Conservation (phyloP, 2,888 invertebrate genomes). For the Odontothrips loti region DNA sequence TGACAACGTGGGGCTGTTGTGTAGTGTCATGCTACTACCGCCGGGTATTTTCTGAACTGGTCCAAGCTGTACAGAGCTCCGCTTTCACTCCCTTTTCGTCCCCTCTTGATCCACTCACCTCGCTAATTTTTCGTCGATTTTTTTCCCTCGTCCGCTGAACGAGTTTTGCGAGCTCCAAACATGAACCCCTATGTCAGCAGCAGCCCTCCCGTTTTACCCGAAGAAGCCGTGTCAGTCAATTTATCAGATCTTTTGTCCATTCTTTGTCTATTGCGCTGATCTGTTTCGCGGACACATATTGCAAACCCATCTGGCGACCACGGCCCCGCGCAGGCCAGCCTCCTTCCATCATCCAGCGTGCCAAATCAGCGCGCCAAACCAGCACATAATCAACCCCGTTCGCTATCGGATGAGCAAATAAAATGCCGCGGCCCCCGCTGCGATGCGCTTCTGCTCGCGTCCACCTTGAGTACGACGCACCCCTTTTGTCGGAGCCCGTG, state of each 20-base stretch:
- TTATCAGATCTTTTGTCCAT: background rate
- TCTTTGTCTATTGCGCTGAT: background rate
- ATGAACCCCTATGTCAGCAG: too few species aligned
- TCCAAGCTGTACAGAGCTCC: background rate
- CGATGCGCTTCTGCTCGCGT: background rate
- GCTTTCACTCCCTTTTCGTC: background rate
- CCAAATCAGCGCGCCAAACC: background rate
- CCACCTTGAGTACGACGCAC: background rate
- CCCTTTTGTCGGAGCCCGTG: conserved; percentile 1
- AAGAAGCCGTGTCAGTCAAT: background rate
- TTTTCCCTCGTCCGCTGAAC: too few species aligned
- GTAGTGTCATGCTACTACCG: too few species aligned
- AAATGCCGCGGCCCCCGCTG: background rate
- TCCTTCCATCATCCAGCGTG: background rate
- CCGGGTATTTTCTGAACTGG: background rate
- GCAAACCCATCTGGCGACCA: conserved; percentile 1
- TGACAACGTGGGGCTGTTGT: background rate
- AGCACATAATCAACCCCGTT: background rate
- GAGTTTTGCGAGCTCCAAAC: too few species aligned
- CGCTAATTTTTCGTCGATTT: too few species aligned
- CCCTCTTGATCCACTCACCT: too few species aligned
- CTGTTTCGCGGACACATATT: background rate
- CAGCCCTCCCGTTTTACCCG: too few species aligned
- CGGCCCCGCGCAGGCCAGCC: too few species aligned
- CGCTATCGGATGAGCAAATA: conserved; percentile 26